Base-by-base conservation (phyloP, 2,797 vertebrate genomes). In the Tadarida brasiliensis region DNA sequence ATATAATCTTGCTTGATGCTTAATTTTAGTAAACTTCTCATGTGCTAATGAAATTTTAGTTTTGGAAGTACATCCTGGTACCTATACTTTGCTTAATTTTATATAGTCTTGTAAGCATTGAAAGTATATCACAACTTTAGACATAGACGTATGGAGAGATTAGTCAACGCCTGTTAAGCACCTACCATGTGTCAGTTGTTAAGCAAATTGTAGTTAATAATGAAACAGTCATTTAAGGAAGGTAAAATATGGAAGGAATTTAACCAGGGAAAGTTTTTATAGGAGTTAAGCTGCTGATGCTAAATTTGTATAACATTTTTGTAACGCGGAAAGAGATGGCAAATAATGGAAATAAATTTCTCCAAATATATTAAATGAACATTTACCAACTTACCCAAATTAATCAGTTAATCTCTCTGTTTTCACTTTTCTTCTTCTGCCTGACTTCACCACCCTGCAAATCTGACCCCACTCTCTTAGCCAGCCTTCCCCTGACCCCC, bases 401-500 rank as follows among this genome's bases (percentile, higher is more conserved):
- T 39, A 56, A 47, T 70, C 33, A 7, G 14, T 17, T 17, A 17
- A n/a, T 77, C 65, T n/a, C 30, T 61, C 24, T 77, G 17, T 17
- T 65, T 73, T 28, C 20, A 0, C 14, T 24, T 57, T 35, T 63
- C 26, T 54, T 54, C 54, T 54, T 8, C 35, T 39, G 0, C 20
- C 20, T 35, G 51, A n/a, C 61, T 8, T 30, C 5, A 12, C n/a
- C 22, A 0, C 35, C 28, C 15, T 54, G 67, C 24, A 26, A 2
- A 57, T 15, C 76, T 47, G 35, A 56, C n/a, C 24, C 49, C 8
- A 9, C 35, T 15, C 33, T 49, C 35, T 54, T 0, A 3, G 80
- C 54, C 28, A n/a, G 14, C 22, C 30, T 15, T 51, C 11, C 1
- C 5, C 28, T 4, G 1, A 2, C 2, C 12, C 19, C 15, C 11